A percentile compares a stretch with the other conserved stretches of the same genome.
These are phyloP conservation scores for Reticulitermes speratus DNA, from an alignment of 1,140 invertebrate species.

Conservation along the genomic window DNA sequence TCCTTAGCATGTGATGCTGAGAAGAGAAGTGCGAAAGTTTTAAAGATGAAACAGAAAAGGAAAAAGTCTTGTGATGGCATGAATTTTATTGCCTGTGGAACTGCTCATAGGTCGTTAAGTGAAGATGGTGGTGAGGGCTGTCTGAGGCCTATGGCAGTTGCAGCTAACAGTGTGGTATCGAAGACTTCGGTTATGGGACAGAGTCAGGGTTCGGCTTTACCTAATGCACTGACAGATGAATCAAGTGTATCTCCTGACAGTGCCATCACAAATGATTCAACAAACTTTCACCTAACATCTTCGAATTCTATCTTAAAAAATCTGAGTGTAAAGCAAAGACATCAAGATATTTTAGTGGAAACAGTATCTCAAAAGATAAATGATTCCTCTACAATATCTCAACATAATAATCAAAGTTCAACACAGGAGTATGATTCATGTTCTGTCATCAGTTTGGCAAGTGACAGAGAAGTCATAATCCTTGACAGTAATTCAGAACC, in stretches of 20 bases:
- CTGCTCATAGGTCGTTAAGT: background rate
- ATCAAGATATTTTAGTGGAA: background rate
- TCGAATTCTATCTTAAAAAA: too few species aligned
- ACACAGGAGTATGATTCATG: background rate
- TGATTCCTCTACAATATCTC: background rate
- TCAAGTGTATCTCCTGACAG: background rate
- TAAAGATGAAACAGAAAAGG: background rate
- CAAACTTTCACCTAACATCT: background rate
- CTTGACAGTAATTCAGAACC: background rate
- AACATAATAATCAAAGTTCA: background rate
- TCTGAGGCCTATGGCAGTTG: too few species aligned
- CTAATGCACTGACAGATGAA: background rate
- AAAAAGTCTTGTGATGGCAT: background rate
- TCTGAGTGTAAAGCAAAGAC: background rate
- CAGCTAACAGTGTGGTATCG: too few species aligned
- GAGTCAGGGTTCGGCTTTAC: background rate
- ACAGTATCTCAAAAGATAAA: background rate
- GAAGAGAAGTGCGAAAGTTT: background rate
- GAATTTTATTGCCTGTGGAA: background rate
- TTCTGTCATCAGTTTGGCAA: background rate
- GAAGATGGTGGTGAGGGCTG: too few species aligned
- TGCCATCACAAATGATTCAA: background rate
- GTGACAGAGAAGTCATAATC: background rate
- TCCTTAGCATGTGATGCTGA: background rate
- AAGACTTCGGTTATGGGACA: too few species aligned